Percentiles rank a stretch among this genome's conserved stretches.
These are phyloP conservation scores for Ericerus pela DNA, from an alignment of 1,140 invertebrate species.

Conservation along the genomic window DNA sequence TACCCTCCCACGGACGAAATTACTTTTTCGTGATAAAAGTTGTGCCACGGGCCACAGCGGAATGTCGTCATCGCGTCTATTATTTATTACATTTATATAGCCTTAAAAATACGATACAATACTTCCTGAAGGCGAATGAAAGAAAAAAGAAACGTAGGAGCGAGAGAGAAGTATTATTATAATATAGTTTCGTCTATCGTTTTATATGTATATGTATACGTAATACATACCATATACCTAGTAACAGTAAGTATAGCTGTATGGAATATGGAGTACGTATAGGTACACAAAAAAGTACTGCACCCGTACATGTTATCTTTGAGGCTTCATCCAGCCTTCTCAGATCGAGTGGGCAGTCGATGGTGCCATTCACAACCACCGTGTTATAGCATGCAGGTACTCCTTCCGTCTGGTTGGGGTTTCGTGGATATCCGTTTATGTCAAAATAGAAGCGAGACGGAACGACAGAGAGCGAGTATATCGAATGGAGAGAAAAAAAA, in stretches of 20 bases:
- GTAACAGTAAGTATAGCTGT: no score
- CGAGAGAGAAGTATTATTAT: neutral
- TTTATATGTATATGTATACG: no score
- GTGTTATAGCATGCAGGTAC: constrained; percentile 1
- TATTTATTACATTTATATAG: no score
- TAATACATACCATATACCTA: no score
- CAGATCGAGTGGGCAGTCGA: constrained; percentile 1
- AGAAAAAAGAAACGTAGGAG: neutral
- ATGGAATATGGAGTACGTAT: no score
- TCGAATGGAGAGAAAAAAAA: no score
- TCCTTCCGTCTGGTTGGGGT: constrained; percentile 7
- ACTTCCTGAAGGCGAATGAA: constrained; percentile 3
- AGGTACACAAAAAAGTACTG: neutral
- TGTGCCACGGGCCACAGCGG: constrained; percentile 5
- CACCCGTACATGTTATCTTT: constrained; percentile 12
- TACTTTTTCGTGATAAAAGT: no score
- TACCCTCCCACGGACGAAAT: no score
- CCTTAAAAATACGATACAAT: constrained; percentile 12
- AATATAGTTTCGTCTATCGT: no score
- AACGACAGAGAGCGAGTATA: no score
- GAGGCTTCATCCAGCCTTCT: constrained; percentile 1
- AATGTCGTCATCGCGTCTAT: constrained; percentile 7
- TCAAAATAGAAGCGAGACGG: no score
- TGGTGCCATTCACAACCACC: neutral
- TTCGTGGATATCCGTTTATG: constrained; percentile 6